These are phyloP conservation scores for Colletes gigas DNA, from an alignment of 1,140 invertebrate species.

Conservation along the genomic window DNA sequence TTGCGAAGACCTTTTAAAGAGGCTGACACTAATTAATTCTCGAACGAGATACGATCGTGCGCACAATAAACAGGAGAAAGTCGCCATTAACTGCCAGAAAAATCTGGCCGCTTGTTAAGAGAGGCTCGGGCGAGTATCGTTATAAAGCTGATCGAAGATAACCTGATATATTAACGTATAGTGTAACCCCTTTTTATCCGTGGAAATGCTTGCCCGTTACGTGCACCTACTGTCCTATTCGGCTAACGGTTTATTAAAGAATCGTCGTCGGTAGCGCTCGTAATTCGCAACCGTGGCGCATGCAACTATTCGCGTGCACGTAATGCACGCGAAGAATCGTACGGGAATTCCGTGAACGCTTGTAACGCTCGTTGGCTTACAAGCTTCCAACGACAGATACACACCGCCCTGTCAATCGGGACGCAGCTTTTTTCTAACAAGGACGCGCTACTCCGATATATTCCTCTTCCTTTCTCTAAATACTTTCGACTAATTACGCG, in stretches of 20 bases:
- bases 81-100: slow-evolving; percentile 63
- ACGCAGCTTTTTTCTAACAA: background rate
- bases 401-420: slow-evolving; percentile 12
- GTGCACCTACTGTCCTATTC: slow-evolving; percentile 23
- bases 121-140: slow-evolving; percentile 46
- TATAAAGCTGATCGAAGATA: slow-evolving; percentile 64
- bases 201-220: slow-evolving; percentile 50
- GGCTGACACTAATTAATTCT: slow-evolving; percentile 66
- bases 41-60: slow-evolving; percentile 61
- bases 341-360: slow-evolving; percentile 26
- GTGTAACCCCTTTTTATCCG: slow-evolving; percentile 57
- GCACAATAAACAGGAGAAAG: slow-evolving; percentile 65
- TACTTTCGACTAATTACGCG: background rate
- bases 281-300: slow-evolving; percentile 36
- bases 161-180: slow-evolving; percentile 64
- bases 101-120: slow-evolving; percentile 61
- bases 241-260: slow-evolving; percentile 50
- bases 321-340: slow-evolving; percentile 13
- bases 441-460: background rate
- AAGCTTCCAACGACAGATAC: slow-evolving; percentile 33
- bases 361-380: slow-evolving; percentile 30
- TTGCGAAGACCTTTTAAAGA: slow-evolving; percentile 56
- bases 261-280: slow-evolving; percentile 31
- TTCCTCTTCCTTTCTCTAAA: background rate
- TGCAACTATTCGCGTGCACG: slow-evolving; percentile 23